Base-by-base conservation (phyloP, 2,888 invertebrate species). In the Stenolophus ochropezus region DNA sequence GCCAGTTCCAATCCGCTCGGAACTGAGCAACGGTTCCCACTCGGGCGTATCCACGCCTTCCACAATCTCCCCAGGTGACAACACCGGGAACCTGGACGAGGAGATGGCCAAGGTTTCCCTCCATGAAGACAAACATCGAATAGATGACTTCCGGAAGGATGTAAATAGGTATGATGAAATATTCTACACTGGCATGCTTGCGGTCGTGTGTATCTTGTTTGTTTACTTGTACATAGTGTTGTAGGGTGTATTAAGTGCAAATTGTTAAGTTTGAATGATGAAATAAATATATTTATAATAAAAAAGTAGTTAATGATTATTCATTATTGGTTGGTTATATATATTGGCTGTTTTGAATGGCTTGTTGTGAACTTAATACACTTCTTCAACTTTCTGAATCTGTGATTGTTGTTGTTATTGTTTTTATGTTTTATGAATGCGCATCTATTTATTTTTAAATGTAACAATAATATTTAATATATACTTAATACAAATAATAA, bases 61-160 rank as follows among this genome's bases (percentile, higher is more conserved):
- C 0, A 93, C 93, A 0, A 87, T 92, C 82, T 93, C 93, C 0
- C 92, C 93, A 0, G 92, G 92, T 2, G 87, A 87, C 14, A 69
- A 69, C 6, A 88, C 88, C 81, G 84, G 83, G 27, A 85, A 83
- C 23, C 84, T 85, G 61, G 89, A 88, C 53, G 89, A 89, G 65
- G 88, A 89, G 74, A 84, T 85, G 61, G 82, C 85, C n/a, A 86
- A 86, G 74, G 85, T 84, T 78, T 82, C 82, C 78, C 84, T 84
- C 51, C 83, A 83, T 80, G 87, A 87, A 83, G 76, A 82, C 4
- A 65, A 76, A 65, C 56, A 56, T 53, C 25, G 82, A 53, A 14
- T 69, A 2, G 65, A 69, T 0, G 65, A 69, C 11, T 73, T 49
- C 49, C 6, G 73, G 49, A 73, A 69, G 33, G 69, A 69, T 69